Evolutionary conservation across 2,797 vertebrate genomes (phyloP), one percentile per base, ranked within the genome.

Genomic region (Peromyscus attwateri): DNA sequence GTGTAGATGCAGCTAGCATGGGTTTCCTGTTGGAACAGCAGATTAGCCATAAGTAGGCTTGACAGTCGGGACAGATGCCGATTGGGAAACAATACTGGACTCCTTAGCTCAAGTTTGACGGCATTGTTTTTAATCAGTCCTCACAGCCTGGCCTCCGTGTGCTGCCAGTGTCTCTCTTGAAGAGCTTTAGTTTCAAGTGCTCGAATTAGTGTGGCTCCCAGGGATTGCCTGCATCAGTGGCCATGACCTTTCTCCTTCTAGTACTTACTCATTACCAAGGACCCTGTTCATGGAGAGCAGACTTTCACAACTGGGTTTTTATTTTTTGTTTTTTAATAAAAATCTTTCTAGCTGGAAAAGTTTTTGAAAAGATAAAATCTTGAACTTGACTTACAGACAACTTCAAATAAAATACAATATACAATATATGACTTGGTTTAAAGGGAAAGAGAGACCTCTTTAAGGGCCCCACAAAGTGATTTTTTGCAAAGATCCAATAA

Each of bases 71-170:
- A 91, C 12, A 55, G 40, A 94, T 92, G 87, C 92, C 55, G 62
- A 52, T 49, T 87, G 80, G 19, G 19, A 87, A 83, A 89, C 12
- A 85, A 60, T n/a, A 73, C 9, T 85, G 55, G 14, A 87, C 60
- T 66, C 19, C 37, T 94, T 89, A 94, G 90, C 14, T n/a, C 84
- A 93, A 66, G 25, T 87, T 91, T 95, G 79, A 79, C 89, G 87
- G 77, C 57, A 14, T n/a, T 68, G 5, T 73, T 95, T 83, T 55
- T 64, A 64, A 64, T 91, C 94, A 95, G 92, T 68, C 64, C 46
- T 13, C 14, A 29, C 68, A 43, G 31, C 14, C 46, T 87, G 25
- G 66, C 75, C 87, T 66, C 31, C 6, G 5, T 75, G 40, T 91
- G 55, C 16, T 87, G 40, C 29, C 80, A 89, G n/a, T 55, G 3